Conservation (phyloP, 2,888 invertebrate species). For the Melinopterus prodromus region DNA sequence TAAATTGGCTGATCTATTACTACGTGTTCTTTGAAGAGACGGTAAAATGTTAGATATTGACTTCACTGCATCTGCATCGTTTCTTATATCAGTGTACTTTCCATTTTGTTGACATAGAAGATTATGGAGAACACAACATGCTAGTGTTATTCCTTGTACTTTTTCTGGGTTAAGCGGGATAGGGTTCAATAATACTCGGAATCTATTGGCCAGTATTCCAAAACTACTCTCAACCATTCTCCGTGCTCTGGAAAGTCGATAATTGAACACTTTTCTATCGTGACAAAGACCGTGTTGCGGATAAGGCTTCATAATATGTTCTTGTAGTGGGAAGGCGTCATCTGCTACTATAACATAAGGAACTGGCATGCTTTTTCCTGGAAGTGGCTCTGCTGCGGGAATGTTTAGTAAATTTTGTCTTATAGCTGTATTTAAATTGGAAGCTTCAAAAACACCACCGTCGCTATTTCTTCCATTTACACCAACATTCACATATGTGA, state of each 20-base stretch:
- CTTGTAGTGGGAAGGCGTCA: conserved; percentile 48
- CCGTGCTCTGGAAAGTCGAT: conserved; percentile 43
- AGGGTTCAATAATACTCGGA: conserved; percentile 38
- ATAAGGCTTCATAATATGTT: conserved; percentile 48
- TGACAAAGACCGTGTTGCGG: conserved; percentile 43
- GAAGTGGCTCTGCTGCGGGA: conserved; percentile 36
- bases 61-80: neutral
- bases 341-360: conserved; percentile 43
- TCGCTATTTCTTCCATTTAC: conserved; percentile 45
- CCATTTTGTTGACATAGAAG: conserved; percentile 26
- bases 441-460: conserved; percentile 45
- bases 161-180: conserved; percentile 35
- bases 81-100: neutral
- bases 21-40: neutral
- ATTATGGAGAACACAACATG: too few relatives aligned
- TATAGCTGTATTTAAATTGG: conserved; percentile 40
- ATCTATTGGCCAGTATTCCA: conserved; percentile 39
- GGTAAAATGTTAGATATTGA: neutral
- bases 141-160: conserved; percentile 34
- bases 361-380: conserved; percentile 35
- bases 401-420: conserved; percentile 41
- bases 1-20: neutral
- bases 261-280: conserved; percentile 49
- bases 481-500: conserved; percentile 40
- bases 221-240: conserved; percentile 39